Percentiles rank a stretch among this genome's conserved stretches.
Conservation (phyloP, 1,140 invertebrate species). For the Neodiprion fabricii region DNA sequence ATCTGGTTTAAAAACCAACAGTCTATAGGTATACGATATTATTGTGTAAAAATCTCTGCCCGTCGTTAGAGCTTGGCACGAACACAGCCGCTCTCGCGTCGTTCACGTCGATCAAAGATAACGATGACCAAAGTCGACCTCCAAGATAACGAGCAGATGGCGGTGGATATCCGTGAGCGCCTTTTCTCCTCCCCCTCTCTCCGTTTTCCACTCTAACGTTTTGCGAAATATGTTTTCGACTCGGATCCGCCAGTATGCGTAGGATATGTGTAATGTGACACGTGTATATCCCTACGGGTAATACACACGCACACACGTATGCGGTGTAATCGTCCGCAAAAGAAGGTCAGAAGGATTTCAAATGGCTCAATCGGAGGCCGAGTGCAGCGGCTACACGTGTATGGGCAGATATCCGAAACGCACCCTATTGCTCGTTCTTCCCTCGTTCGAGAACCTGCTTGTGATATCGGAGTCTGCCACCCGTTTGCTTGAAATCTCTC, state of each 20-base stretch:
- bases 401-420: too few species aligned
- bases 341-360: neutral
- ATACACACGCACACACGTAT: too few species aligned
- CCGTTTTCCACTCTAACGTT: too few species aligned
- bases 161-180: too few species aligned
- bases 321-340: too few species aligned
- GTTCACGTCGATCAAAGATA: constrained; percentile 7
- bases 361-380: neutral
- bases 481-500: neutral
- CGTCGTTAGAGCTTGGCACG: constrained; percentile 2
- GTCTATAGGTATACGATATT: neutral
- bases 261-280: too few species aligned
- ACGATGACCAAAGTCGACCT: neutral
- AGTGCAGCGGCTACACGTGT: too few species aligned
- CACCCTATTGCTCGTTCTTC: too few species aligned
- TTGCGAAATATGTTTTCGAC: too few species aligned
- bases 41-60: neutral
- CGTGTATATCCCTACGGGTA: too few species aligned
- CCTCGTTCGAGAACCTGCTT: neutral
- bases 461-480: constrained; percentile 4
- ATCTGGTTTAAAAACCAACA: neutral
- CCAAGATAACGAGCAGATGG: constrained; percentile 3
- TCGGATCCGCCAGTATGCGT: too few species aligned
- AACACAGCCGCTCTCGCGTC: neutral
- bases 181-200: too few species aligned